Conservation (phyloP, 2,797 vertebrate genomes). For the Pangasius mekongensis region DNA sequence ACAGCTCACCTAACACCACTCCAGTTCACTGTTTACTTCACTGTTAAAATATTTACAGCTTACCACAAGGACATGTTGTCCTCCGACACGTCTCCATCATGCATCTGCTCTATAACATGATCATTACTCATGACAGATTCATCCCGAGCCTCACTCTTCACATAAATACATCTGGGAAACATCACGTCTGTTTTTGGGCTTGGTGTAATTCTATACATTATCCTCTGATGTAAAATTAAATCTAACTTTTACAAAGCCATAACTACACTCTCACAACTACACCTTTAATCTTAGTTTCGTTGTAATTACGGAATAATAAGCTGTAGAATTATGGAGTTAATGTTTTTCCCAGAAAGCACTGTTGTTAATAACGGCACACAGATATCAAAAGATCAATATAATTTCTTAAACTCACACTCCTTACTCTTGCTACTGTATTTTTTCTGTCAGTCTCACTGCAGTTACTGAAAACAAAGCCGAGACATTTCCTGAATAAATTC, state of each 20-base stretch:
- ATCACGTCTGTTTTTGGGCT: neutral
- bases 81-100: constrained; percentile 6
- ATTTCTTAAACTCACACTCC: neutral
- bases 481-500: neutral
- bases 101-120: constrained; percentile 1
- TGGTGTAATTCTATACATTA: neutral
- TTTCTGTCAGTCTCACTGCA: neutral
- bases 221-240: neutral
- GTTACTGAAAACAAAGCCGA: neutral
- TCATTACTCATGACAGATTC: constrained; percentile 4
- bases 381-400: neutral
- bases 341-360: neutral
- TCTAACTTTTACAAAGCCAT: neutral
- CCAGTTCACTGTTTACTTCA: constrained; percentile 38
- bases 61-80: constrained; percentile 4
- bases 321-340: neutral
- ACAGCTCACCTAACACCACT: constrained; percentile 36
- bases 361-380: neutral
- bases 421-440: too few species aligned
- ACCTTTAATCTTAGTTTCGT: neutral
- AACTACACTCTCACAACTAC: neutral
- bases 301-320: neutral
- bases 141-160: neutral
- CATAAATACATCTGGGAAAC: constrained; percentile 5
- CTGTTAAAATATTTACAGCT: constrained; percentile 33